phyloP scores from a whole-genome alignment of 2,888 invertebrate genomes.

The Hecatera dysodea region DNA sequence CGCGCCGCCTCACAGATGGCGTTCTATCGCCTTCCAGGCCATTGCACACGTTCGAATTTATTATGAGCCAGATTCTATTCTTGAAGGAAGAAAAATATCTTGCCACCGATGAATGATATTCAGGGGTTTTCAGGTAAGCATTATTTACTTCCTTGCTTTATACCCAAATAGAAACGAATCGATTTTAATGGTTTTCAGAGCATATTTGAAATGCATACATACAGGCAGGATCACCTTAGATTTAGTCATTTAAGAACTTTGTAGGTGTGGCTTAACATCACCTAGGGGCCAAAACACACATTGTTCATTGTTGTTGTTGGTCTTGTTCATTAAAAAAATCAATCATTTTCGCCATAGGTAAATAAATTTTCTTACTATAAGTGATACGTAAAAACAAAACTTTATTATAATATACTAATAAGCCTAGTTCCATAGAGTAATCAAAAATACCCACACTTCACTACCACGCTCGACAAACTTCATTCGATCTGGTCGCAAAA shows the following conservation, averaged over 20 bases:
- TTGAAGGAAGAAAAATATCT: slow-evolving; percentile 43
- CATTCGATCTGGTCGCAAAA: slow-evolving; percentile 1
- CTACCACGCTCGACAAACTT: not conserved
- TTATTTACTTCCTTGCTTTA: slow-evolving; percentile 10
- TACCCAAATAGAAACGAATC: not conserved
- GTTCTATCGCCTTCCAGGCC: slow-evolving; percentile 46
- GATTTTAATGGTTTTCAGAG: not conserved
- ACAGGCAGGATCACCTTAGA: not conserved
- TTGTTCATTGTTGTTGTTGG: too few species aligned
- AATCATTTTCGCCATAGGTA: too few species aligned
- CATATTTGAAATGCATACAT: not conserved
- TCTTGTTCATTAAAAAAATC: too few species aligned
- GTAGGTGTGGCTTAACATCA: not conserved
- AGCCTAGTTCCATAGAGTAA: not conserved
- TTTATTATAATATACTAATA: not conserved
- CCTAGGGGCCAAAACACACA: too few species aligned
- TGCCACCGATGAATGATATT: slow-evolving; percentile 34
- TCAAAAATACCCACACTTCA: not conserved
- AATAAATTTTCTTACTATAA: too few species aligned
- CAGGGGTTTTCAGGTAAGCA: slow-evolving; percentile 28
- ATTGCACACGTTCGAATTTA: slow-evolving; percentile 60
- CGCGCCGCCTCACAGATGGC: slow-evolving; percentile 44
- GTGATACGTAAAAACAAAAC: too few species aligned
- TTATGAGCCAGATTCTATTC: slow-evolving; percentile 58
- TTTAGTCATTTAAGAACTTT: not conserved